A percentile compares a stretch with the other conserved stretches of the same genome.
Conservation (phyloP, 1,140 invertebrate genomes). For the Hyposmocoma kahamanoa region DNA sequence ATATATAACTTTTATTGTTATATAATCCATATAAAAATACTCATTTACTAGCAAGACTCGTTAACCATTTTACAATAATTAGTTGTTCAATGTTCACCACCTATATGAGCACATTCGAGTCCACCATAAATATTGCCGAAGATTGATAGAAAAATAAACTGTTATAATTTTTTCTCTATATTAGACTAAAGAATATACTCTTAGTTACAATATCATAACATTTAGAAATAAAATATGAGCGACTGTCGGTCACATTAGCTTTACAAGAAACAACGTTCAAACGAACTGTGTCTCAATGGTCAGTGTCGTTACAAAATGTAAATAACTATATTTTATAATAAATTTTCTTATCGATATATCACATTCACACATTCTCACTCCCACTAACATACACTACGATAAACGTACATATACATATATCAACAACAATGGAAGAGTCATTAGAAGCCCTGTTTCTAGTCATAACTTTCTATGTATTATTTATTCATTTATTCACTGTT, state of each 20-base stretch:
- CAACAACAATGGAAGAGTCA: constrained; percentile 62
- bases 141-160: constrained; percentile 57
- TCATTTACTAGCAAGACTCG: constrained; percentile 30
- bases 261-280: background rate
- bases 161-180: constrained; percentile 30
- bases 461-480: constrained; percentile 23
- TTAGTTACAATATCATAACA: constrained; percentile 21
- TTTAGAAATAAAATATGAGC: constrained; percentile 10
- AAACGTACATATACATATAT: constrained; percentile 19
- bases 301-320: constrained; percentile 15
- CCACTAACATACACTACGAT: constrained; percentile 24
- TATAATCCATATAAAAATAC: constrained; percentile 49
- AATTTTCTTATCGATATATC: constrained; percentile 23
- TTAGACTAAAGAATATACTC: constrained; percentile 41
- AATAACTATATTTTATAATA: constrained; percentile 15
- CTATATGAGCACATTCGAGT: constrained; percentile 12
- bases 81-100: constrained; percentile 3
- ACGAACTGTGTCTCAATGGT: constrained; percentile 20
- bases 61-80: constrained; percentile 16
- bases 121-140: constrained; percentile 26
- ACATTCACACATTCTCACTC: constrained; percentile 17
- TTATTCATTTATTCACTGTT: no score
- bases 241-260: background rate
- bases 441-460: constrained; percentile 44
- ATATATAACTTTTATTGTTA: constrained; percentile 1